A percentile compares a stretch with the other conserved stretches of the same genome.
Evolutionary conservation across 2,797 vertebrate genomes (phyloP).

Genomic region (Pampus argenteus): DNA sequence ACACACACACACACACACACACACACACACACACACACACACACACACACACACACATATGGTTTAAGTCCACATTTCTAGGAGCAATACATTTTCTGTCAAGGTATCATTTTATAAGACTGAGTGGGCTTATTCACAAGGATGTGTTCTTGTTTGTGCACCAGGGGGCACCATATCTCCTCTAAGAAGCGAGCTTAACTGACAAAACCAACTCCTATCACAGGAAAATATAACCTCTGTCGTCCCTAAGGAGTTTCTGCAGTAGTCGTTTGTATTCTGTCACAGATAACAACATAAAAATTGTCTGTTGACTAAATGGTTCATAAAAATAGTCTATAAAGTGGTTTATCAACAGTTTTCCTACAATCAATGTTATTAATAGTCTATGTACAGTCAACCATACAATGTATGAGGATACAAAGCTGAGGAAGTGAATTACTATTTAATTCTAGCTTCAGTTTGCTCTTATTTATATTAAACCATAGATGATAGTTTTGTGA

Average conservation of each 20-base stretch:
- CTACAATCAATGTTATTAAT: conserved; percentile 34
- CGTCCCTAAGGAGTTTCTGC: background rate
- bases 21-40: conserved; percentile 4
- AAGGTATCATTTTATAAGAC: conserved; percentile 28
- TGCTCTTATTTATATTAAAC: conserved; percentile 10
- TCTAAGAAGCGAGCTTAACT: conserved; percentile 2
- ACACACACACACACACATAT: conserved; percentile 1
- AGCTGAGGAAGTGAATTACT: conserved; percentile 23
- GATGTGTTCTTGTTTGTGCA: conserved; percentile 44
- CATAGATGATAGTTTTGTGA: conserved; percentile 11
- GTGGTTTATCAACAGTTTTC: conserved; percentile 49
- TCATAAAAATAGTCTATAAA: conserved; percentile 46
- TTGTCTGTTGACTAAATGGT: conserved; percentile 3
- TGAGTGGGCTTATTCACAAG: background rate
- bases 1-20: conserved; percentile 1
- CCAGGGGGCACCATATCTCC: conserved; percentile 46
- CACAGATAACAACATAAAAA: conserved; percentile 36
- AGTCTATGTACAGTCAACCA: conserved; percentile 52
- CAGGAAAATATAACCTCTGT: conserved; percentile 29
- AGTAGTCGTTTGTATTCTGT: conserved; percentile 13
- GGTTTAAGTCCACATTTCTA: conserved; percentile 15
- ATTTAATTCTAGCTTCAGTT: conserved; percentile 1
- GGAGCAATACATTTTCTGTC: conserved; percentile 3
- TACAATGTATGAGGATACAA: conserved; percentile 10
- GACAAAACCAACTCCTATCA: conserved; percentile 13